Base-by-base conservation (phyloP, 2,888 invertebrate genomes). In the Syritta pipiens region DNA sequence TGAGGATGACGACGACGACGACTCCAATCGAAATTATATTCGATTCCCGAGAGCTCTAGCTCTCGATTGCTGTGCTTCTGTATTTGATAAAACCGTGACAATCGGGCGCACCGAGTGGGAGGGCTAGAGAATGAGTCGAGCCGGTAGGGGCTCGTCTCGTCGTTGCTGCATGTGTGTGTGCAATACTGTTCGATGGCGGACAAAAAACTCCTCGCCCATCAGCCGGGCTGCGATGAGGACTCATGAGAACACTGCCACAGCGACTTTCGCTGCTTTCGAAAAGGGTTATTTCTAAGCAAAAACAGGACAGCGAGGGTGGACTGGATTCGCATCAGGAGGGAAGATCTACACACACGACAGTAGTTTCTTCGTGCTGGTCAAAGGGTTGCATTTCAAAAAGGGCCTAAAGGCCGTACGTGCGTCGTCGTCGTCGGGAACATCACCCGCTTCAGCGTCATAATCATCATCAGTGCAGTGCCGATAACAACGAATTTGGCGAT, bases 31-130 rank as follows among this genome's bases (percentile, higher is more conserved):
- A 74, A 81, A 81, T 81, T 62, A 72, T 81, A 74, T 74, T 81
- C 74, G 79, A 81, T 81, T 81, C 74, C 79, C 79, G 74, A 81
- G 68, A 74, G 79, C 60, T 59, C 63, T 62, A 62, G 62, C 74
- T 68, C 62, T 62, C 79, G 62, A 81, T 81, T 63, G 79, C 62
- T 62, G 26, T 55, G 51, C 62, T 74, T 40, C 57, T 74, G 57
- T 67, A 22, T 72, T 79, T 63, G 79, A 81, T 74, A 55, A 49
- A 68, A 81, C 62, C 44, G 51, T 74, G 76, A 53, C 63, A 71
- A 53, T 71, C 44, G 24, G 24, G 46, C 19, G 30, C 32, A 65
- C 37, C 37, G 14, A 17, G 53, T 48, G 53, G 28, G 48, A 48
- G 35, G 30, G 26, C n/a, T n/a, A 44, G 67, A 48, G 55, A 35